These are phyloP conservation scores for Ceratosolen solmsi DNA, from an alignment of 1,140 invertebrate species.

Conservation along the genomic window DNA sequence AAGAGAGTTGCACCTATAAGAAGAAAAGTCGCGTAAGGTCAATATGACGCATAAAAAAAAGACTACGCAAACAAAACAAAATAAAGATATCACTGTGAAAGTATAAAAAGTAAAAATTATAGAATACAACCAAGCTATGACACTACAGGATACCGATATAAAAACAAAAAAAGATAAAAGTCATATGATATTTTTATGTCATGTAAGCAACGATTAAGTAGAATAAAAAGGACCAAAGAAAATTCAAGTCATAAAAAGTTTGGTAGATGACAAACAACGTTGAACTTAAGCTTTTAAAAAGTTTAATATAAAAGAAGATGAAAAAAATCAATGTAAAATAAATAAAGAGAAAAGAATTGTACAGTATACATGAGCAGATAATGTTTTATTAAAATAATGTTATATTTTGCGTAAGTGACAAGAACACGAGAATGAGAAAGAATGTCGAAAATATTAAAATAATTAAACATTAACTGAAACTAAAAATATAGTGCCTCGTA, in stretches of 20 bases:
- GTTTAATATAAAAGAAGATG: background rate
- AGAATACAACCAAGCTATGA: background rate
- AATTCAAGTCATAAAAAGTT: background rate
- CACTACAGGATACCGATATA: background rate
- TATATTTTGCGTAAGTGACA: background rate
- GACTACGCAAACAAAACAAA: constrained; percentile 29
- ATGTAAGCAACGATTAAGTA: background rate
- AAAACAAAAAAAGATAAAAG: background rate
- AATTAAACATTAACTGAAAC: constrained; percentile 1
- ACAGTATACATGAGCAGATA: background rate
- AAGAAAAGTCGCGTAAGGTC: constrained; percentile 10
- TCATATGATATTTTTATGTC: background rate
- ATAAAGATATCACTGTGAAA: constrained; percentile 27
- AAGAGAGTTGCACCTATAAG: too few species aligned
- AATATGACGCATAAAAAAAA: constrained; percentile 27
- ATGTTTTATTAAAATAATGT: background rate
- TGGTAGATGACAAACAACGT: background rate
- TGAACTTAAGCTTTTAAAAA: background rate
- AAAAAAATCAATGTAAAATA: background rate
- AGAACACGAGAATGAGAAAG: background rate
- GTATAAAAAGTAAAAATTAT: constrained; percentile 34
- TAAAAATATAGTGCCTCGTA: background rate
- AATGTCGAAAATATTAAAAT: background rate
- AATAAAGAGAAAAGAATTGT: background rate
- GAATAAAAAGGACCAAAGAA: background rate